These are phyloP conservation scores for Setophaga coronata DNA, from an alignment of 2,113 vertebrate species.

Conservation along the genomic window DNA sequence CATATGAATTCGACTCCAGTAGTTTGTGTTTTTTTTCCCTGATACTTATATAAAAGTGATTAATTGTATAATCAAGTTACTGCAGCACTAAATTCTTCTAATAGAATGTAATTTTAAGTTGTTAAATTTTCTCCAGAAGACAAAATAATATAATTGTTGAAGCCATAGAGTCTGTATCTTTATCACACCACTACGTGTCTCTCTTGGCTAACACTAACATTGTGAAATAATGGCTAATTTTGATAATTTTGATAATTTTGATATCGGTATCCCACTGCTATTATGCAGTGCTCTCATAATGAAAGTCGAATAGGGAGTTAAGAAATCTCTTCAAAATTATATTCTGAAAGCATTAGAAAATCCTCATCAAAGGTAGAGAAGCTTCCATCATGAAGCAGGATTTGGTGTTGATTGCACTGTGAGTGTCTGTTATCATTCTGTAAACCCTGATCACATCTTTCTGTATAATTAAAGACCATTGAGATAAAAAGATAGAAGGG, in stretches of 20 bases:
- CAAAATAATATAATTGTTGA: not conserved
- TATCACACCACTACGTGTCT: not conserved
- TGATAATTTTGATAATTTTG: not conserved
- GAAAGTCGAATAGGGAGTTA: not conserved
- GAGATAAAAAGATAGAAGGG: not conserved
- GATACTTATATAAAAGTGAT: not conserved
- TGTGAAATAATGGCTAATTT: constrained; percentile 3
- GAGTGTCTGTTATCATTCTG: not conserved
- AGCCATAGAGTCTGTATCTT: not conserved
- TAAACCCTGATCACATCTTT: not conserved
- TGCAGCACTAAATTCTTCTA: not conserved
- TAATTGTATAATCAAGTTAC: not conserved
- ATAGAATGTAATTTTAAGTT: not conserved
- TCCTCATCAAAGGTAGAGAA: not conserved
- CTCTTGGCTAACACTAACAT: not conserved
- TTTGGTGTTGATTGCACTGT: not conserved
- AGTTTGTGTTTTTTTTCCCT: not conserved
- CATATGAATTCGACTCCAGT: not conserved
- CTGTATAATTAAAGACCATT: not conserved
- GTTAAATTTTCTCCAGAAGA: not conserved
- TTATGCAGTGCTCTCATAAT: not conserved
- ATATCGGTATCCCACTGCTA: not conserved
- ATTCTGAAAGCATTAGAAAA: not conserved
- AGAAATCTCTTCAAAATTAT: not conserved
- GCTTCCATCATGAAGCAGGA: not conserved